Base-by-base conservation (phyloP, 2,113 vertebrate species). In the Cyanistes caeruleus region DNA sequence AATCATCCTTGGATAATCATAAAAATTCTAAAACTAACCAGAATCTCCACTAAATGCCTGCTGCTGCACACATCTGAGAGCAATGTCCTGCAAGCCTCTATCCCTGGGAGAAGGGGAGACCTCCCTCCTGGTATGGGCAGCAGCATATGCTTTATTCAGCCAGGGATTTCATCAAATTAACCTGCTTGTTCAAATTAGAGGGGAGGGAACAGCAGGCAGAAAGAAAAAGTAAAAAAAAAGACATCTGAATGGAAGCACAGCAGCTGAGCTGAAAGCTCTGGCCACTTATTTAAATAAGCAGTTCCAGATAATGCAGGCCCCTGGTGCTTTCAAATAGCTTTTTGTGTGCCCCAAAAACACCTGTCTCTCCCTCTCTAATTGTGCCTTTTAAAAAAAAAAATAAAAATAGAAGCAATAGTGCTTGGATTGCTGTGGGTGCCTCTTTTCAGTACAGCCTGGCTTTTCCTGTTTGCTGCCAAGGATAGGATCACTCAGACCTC, bases 241-340 rank as follows among this genome's bases (percentile, higher is more conserved):
- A 24, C 37, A 63, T 68, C 52, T 2, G 1, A 92, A 89, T 84
- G 44, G 53, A 77, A 95, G 15, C 77, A 72, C 80, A 68, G 73
- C 60, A 92, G 91, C 87, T 75, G 91, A 92, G 70, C 11, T 95
- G 95, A 92, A 96, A 96, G 94, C 90, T 87, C 22, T 68, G 84
- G 41, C 87, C 89, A 78, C 87, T 97, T 92, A 91, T 92, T 97
- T 89, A 95, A 96, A 96, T 92, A 72, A 95, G 87, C 58, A 72
- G 77, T 89, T 92, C 51, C 69, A 72, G 80, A 65, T 95, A 95
- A 95, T 82, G 80, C 49, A 68, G 37, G 60, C 24, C 8, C 69
- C 87, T 44, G 31, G 49, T 70, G 92, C 88, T 92, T 92, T 80
- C 83, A 80, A 80, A 86, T 35, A 80, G 94, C 88, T 90, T 88